A percentile compares a stretch with the other conserved stretches of the same genome.
These are phyloP conservation scores for Zalophus californianus DNA, from an alignment of 2,797 vertebrate genomes.

Conservation along the genomic window DNA sequence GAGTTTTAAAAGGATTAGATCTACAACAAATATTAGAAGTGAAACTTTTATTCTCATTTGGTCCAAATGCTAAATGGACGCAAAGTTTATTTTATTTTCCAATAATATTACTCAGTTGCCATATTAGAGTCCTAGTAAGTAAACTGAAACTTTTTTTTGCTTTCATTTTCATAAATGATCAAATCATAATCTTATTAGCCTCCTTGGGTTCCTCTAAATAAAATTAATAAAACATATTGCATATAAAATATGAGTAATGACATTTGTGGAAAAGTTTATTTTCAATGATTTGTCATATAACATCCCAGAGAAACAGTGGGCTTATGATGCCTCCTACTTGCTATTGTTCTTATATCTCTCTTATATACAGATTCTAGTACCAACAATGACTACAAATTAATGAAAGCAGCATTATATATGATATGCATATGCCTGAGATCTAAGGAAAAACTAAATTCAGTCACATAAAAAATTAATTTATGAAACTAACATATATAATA, in stretches of 20 bases:
- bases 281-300: not conserved
- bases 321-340: not conserved
- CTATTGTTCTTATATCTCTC: not conserved
- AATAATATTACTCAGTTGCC: not conserved
- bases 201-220: not conserved
- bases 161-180: not conserved
- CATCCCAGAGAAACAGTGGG: not conserved
- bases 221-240: not conserved
- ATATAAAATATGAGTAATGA: not conserved
- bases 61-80: not conserved
- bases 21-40: not conserved
- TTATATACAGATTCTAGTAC: not conserved
- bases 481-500: constrained; percentile 2
- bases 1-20: not conserved
- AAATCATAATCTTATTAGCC: constrained; percentile 26
- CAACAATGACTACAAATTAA: not conserved
- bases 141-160: not conserved
- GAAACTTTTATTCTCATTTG: not conserved
- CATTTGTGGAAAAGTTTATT: not conserved
- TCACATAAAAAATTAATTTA: not conserved
- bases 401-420: not conserved
- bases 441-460: not conserved
- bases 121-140: not conserved
- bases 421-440: not conserved
- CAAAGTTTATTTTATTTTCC: constrained; percentile 39